Evolutionary conservation across 2,113 vertebrate genomes (phyloP), one percentile per base, ranked within the genome.

Genomic region (Corydoras sp.): DNA sequence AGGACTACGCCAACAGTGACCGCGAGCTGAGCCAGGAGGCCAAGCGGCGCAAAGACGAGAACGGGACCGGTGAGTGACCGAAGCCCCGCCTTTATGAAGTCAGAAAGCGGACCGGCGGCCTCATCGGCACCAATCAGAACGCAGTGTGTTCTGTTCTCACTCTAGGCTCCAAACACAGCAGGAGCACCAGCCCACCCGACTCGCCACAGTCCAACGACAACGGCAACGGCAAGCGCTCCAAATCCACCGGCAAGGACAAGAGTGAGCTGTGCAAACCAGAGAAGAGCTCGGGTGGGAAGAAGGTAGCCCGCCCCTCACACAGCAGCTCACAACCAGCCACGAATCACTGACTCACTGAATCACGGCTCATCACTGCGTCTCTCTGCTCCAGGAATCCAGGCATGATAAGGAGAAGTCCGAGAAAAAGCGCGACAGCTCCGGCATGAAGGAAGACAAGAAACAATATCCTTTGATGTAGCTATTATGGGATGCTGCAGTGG

Each of bases 141-240:
- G 79, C 49, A 63, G 72, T 58, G 30, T 59, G 54, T 12, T 24
- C 18, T 24, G 18, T 24, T 24, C 18, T 24, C 18, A 24, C 18
- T 24, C 18, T 24, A 43, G 35, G 35, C 35, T 93, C 93, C 78
- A 98, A 96, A 81, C 94, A 93, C 80, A 93, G 92, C 82, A 96
- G 95, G 89, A 98, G 95, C 81, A 87, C 90, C 79, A 99, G 97
- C 83, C 97, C 97, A 10, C 93, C 92, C 49, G 94, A 95, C 86
- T 97, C 96, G 43, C 95, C 96, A 8, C 35, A 43, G 63, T 90
- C 93, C 49, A 92, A 87, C 73, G 95, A 97, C 70, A 98, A 95
- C 68, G 97, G 98, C 76, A 96, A 94, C 84, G 35, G 4, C 35
- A 43, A 43, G 35, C 35, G 35, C 35, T 43, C 35, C 35, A 43